These are phyloP conservation scores for Prorops nasuta DNA, from an alignment of 1,140 invertebrate species.

Conservation along the genomic window DNA sequence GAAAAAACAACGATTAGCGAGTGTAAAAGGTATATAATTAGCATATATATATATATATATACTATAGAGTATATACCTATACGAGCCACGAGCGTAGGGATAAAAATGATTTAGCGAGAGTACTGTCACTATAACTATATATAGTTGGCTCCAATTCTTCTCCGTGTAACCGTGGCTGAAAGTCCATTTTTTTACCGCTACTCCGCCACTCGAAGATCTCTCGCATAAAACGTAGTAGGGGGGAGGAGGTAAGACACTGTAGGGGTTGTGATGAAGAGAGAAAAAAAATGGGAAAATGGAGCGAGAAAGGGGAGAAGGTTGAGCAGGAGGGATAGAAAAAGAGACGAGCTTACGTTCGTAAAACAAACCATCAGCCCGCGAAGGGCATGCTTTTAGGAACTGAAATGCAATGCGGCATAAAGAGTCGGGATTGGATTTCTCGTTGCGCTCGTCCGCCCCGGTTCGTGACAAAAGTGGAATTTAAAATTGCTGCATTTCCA, in stretches of 20 bases:
- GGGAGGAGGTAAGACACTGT: background rate
- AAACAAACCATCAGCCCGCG: conserved; percentile 23
- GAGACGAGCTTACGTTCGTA: conserved; percentile 13
- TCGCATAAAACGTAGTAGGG: too few relatives aligned
- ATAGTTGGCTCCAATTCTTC: too few relatives aligned
- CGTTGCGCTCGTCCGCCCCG: conserved; percentile 8
- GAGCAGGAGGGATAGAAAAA: background rate
- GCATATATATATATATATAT: too few relatives aligned
- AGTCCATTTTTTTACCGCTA: too few relatives aligned
- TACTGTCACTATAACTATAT: too few relatives aligned
- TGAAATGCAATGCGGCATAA: conserved; percentile 19
- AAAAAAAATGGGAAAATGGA: background rate
- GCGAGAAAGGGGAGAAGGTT: background rate
- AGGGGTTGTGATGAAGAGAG: background rate
- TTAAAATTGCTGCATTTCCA: conserved; percentile 17
- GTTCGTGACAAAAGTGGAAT: conserved; percentile 24
- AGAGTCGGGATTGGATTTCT: conserved; percentile 27
- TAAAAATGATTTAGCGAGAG: too few relatives aligned
- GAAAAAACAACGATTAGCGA: background rate
- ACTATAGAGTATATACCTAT: too few relatives aligned
- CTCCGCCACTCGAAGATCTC: too few relatives aligned
- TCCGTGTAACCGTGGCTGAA: too few relatives aligned
- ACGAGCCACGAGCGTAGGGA: too few relatives aligned
- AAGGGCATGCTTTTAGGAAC: conserved; percentile 28
- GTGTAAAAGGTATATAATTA: too few relatives aligned